Evolutionary conservation across 2,797 vertebrate species (phyloP), one percentile per base, ranked within the genome.

Genomic region (Siniperca undulata): DNA sequence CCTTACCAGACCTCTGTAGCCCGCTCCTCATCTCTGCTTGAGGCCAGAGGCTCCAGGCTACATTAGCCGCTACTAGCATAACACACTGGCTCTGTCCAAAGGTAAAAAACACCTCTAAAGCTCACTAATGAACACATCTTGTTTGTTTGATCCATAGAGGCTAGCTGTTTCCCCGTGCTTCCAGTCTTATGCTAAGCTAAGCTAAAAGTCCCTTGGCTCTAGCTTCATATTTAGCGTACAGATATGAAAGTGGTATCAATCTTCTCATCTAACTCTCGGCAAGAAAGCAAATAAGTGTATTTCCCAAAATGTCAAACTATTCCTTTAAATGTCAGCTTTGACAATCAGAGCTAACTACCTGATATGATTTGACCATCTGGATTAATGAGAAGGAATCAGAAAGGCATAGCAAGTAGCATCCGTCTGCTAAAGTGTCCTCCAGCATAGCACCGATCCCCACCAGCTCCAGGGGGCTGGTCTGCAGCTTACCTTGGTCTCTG

Each of bases 401-500:
- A 46, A 34, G 11, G 48, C n/a, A n/a, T 7, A 53, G 70, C 4
- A 24, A 59, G 74, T 2, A 44, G 36, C 30, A 17, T 34, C 24
- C 9, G 5, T 38, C 55, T 30, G 20, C 46, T 44, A 20, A 67
- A 67, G 53, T 62, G 70, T 58, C 58, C 27, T 64, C 61, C 53
- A 67, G 69, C 30, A 19, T 7, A 22, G 13, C 38, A 34, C 22
- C 20, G 42, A 75, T 56, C 42, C 34, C 12, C 22, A 16, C 24
- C 27, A 71, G 62, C 65, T 46, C 30, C 59, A 67, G 13, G 19
- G 76, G 24, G 22, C 56, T 9, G 10, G 34, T 42, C 38, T 80
- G 44, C 12, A 34, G 38, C 65, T 69, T 0, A 42, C 61, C 65
- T 38, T 58, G 36, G 76, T 65, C 59, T 71, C 56, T 71, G 68